Base-by-base conservation (phyloP, 1,140 invertebrate genomes). In the Wasmannia auropunctata region DNA sequence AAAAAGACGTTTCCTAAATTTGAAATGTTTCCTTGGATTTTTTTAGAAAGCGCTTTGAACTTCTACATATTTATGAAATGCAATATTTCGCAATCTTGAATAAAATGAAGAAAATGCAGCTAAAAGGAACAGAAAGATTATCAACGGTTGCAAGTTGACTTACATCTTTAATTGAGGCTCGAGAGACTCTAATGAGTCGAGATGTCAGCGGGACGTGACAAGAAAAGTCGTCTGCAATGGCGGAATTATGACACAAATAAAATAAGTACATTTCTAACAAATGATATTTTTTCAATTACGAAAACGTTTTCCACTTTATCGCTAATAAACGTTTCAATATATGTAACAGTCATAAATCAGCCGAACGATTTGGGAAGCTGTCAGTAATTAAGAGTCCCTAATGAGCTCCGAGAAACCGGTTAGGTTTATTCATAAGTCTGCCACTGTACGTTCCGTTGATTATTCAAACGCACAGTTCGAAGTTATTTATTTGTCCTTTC, bases 381-480 rank as follows among this genome's bases (percentile, higher is more conserved):
- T 65, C 11, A 37, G 31, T 37, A 65, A 19, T 16, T 49, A 11
- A 11, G 14, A 2, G 25, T 5, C 25, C 19, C 19, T 77, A 63
- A 69, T 22, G 10, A 31, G 4, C 31, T 4, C 11, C 31, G 16
- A 81, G 25, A 83, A 80, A 80, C 34, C 46, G 22, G 31, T 28
- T 25, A n/a, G n/a, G n/a, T n/a, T n/a, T n/a, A 25, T 7, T 16
- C 34, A 19, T 31, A 72, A 83, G 54, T 83, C 37, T 10, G 67
- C 40, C 31, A 49, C 58, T 75, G 88, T 60, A 22, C 74, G 19
- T 81, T 46, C 67, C 40, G 74, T 67, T 62, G 11, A 87, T 60
- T 67, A 88, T 72, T 88, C 46, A 86, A 89, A 88, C 87, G 87
- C 88, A 76, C 88, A 89, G 49, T 86, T 65, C 62, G 54, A 56